phyloP scores from a whole-genome alignment of 2,113 vertebrate species.

The Empidonax traillii region DNA sequence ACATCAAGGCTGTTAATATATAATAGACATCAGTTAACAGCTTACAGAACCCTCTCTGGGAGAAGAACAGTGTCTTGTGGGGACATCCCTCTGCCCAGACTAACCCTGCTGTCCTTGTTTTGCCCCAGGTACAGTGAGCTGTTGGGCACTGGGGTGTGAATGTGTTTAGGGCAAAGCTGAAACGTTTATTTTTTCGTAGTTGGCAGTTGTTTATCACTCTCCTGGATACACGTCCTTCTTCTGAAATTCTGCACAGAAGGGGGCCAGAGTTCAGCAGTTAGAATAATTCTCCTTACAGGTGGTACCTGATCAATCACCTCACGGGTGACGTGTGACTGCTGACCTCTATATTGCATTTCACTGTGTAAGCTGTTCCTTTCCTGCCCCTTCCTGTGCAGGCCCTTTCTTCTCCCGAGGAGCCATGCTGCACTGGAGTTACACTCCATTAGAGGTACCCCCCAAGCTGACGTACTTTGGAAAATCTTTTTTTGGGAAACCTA shows the following conservation, averaged over 20 bases:
- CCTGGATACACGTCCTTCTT: background rate
- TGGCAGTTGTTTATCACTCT: background rate
- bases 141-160: background rate
- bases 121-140: background rate
- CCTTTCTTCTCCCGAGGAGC: background rate
- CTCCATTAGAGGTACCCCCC: background rate
- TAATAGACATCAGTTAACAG: background rate
- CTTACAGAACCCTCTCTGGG: background rate
- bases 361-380: background rate
- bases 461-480: background rate
- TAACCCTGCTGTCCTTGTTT: background rate
- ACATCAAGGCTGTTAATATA: background rate
- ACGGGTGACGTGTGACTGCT: background rate
- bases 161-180: background rate
- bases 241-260: background rate
- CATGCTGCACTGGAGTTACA: background rate
- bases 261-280: background rate
- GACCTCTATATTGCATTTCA: conserved; percentile 4
- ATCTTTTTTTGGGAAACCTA: background rate
- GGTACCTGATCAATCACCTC: conserved; percentile 11
- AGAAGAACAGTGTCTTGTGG: background rate
- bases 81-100: background rate
- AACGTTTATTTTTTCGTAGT: background rate
- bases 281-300: conserved; percentile 37
- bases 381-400: background rate